Evolutionary conservation across 2,797 vertebrate species (phyloP).

Genomic region (Accipiter fasciatus): DNA sequence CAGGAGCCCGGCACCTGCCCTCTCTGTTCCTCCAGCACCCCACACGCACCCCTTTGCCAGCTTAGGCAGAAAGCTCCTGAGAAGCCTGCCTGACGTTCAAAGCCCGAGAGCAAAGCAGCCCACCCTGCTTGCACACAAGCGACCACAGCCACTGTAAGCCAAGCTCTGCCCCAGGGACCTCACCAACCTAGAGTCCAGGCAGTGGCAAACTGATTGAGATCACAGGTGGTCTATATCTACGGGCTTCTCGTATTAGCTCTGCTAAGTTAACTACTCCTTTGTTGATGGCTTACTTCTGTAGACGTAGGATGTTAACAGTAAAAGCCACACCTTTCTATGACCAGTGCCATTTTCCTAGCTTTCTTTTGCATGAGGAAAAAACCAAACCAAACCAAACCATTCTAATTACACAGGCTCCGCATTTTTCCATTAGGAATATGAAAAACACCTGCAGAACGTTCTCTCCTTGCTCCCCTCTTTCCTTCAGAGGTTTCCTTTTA

Average conservation of each 20-base stretch:
- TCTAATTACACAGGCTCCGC: neutral
- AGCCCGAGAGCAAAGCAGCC: neutral
- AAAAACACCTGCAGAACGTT: neutral
- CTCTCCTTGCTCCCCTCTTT: neutral
- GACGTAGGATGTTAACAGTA: neutral
- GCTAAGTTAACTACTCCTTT: neutral
- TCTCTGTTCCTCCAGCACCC: neutral
- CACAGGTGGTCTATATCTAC: fast-evolving
- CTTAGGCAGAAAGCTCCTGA: neutral
- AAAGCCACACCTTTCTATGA: neutral
- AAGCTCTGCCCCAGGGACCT: neutral
- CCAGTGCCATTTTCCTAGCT: neutral
- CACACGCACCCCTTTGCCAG: fast-evolving
- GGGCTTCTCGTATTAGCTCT: neutral
- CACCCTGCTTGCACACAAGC: neutral
- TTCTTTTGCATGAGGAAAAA: neutral
- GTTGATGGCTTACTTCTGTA: neutral
- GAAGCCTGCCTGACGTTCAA: fast-evolving
- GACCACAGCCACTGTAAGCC: neutral
- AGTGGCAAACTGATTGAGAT: neutral
- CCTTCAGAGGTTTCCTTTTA: neutral
- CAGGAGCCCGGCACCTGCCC: neutral
- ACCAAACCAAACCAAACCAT: neutral
- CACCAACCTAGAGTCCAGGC: neutral
- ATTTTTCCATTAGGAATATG: neutral